phyloP scores from a whole-genome alignment of 2,797 vertebrate genomes.

The Margarornis squamiger region DNA sequence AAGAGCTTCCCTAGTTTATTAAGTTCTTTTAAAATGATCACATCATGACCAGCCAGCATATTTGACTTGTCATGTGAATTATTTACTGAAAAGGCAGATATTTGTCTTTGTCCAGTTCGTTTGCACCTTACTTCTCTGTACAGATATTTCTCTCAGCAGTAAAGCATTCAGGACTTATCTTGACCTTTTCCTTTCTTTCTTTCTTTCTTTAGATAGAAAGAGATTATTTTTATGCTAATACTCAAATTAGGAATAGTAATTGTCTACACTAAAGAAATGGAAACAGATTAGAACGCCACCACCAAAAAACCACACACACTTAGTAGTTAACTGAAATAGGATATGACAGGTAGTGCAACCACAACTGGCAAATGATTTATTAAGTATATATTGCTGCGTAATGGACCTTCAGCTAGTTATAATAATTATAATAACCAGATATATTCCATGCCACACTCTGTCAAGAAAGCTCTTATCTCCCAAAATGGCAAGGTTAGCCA shows the following conservation, averaged over 20 bases:
- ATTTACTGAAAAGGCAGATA: neutral
- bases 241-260: neutral
- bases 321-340: neutral
- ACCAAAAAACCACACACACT: neutral
- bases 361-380: slow-evolving; percentile 30
- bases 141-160: neutral
- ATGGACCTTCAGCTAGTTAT: neutral
- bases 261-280: neutral
- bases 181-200: neutral
- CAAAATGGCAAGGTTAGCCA: neutral
- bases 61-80: neutral
- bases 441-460: neutral
- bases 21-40: neutral
- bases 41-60: neutral
- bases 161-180: neutral
- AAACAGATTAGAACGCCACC: neutral
- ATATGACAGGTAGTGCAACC: slow-evolving; percentile 2
- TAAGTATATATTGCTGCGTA: neutral
- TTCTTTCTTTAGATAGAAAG: neutral
- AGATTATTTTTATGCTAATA: neutral
- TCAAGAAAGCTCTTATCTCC: neutral
- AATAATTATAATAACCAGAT: slow-evolving; percentile 11
- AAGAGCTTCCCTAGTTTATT: neutral
- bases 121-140: neutral
- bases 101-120: neutral